phyloP scores from a whole-genome alignment of 1,140 invertebrate genomes.

The Magallana gigas region DNA sequence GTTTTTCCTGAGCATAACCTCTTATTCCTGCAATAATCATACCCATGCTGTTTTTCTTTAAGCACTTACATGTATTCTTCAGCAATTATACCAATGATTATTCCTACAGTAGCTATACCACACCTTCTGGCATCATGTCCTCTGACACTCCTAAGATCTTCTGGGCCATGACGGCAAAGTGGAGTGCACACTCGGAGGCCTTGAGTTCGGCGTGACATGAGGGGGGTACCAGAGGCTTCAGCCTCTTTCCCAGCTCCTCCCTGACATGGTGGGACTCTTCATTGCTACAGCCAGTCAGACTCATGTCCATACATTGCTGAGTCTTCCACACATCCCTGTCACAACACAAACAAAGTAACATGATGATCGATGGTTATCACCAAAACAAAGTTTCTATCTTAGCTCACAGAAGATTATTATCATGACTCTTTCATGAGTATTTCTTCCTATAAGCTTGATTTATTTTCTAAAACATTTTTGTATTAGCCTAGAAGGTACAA shows the following conservation, averaged over 20 bases:
- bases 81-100: no score
- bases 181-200: slow-evolving; percentile 40
- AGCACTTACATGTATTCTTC: no score
- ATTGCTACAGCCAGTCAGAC: slow-evolving; percentile 13
- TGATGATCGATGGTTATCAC: no score
- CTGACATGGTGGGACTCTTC: slow-evolving; percentile 44
- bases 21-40: no score
- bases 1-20: no score
- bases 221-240: not conserved
- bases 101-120: not conserved
- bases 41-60: no score
- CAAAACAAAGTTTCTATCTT: no score
- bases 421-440: no score
- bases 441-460: no score
- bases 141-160: slow-evolving; percentile 34
- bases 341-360: not conserved
- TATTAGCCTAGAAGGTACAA: no score
- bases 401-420: no score
- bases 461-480: no score
- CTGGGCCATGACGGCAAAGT: slow-evolving; percentile 40
- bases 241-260: not conserved
- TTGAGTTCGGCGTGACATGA: slow-evolving; percentile 26
- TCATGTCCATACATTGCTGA: slow-evolving; percentile 40
- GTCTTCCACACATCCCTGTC: slow-evolving; percentile 49
- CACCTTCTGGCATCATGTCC: slow-evolving; percentile 24